These are phyloP conservation scores for Dicrurus megarhynchus DNA, from an alignment of 2,113 vertebrate genomes.

Conservation along the genomic window DNA sequence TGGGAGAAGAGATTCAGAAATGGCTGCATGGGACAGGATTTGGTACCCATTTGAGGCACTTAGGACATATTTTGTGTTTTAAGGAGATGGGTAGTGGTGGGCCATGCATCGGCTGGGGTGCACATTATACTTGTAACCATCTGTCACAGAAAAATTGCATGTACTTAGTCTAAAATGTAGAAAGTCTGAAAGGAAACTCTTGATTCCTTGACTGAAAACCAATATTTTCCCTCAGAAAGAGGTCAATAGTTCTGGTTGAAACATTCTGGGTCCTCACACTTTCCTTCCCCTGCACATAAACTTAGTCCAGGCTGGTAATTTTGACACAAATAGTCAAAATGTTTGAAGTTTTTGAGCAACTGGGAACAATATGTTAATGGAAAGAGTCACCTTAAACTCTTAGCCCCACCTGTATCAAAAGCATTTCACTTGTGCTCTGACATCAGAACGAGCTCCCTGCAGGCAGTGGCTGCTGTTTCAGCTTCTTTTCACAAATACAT, in stretches of 20 bases:
- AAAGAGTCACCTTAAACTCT: background rate
- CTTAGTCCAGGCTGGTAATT: background rate
- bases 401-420: background rate
- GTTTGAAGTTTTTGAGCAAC: background rate
- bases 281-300: background rate
- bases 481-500: background rate
- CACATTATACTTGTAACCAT: background rate
- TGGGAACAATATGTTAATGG: background rate
- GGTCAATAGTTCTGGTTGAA: background rate
- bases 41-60: background rate
- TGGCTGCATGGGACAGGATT: rapidly evolving
- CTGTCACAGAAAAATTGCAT: background rate
- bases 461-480: background rate
- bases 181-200: background rate
- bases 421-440: background rate
- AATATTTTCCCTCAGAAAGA: background rate
- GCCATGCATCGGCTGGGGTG: background rate
- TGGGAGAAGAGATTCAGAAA: background rate
- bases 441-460: background rate
- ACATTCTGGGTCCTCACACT: background rate
- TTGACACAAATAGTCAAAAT: background rate
- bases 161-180: background rate
- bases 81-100: background rate
- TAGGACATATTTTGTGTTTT: background rate
- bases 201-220: background rate